A percentile compares a stretch with the other conserved stretches of the same genome.
Evolutionary conservation across 1,140 invertebrate species (phyloP).

Genomic region (Drosophila guanche): DNA sequence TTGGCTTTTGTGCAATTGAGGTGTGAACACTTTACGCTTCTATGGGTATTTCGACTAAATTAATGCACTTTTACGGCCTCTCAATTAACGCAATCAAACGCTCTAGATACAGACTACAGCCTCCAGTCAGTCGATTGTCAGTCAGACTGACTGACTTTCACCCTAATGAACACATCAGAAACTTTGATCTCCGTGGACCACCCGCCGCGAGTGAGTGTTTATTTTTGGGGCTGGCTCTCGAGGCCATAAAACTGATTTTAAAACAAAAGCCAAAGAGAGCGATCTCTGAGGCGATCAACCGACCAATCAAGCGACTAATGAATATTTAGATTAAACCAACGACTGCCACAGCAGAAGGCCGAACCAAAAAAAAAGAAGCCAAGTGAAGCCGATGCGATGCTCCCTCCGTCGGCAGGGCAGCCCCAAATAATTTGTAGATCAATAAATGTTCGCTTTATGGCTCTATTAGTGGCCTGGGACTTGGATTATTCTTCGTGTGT

Average conservation of each 20-base stretch:
- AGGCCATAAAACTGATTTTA: conserved; percentile 67
- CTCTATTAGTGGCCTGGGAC: conserved; percentile 71
- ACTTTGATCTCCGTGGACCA: conserved; percentile 53
- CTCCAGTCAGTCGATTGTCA: conserved; percentile 44
- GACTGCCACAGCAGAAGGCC: too few relatives aligned
- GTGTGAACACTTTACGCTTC: conserved; percentile 81
- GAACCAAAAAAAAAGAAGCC: background rate
- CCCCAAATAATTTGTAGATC: conserved; percentile 80
- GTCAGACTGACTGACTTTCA: conserved; percentile 52
- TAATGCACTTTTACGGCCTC: conserved; percentile 74
- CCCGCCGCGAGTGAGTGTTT: conserved; percentile 49
- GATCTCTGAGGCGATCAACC: conserved; percentile 36
- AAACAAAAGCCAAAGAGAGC: conserved; percentile 38
- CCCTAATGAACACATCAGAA: conserved; percentile 63
- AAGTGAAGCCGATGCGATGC: conserved; percentile 7
- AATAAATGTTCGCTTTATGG: conserved; percentile 82
- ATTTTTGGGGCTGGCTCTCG: conserved; percentile 27
- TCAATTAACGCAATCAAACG: conserved; percentile 76
- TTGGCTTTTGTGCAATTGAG: conserved; percentile 69
- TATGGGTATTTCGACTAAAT: conserved; percentile 79
- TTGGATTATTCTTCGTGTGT: conserved; percentile 51
- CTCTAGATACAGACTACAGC: conserved; percentile 27
- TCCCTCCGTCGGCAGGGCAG: conserved; percentile 42
- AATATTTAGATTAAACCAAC: conserved; percentile 71
- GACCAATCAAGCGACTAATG: conserved; percentile 61